Evolutionary conservation across 1,140 invertebrate species (phyloP).

Genomic region (Maniola jurtina): DNA sequence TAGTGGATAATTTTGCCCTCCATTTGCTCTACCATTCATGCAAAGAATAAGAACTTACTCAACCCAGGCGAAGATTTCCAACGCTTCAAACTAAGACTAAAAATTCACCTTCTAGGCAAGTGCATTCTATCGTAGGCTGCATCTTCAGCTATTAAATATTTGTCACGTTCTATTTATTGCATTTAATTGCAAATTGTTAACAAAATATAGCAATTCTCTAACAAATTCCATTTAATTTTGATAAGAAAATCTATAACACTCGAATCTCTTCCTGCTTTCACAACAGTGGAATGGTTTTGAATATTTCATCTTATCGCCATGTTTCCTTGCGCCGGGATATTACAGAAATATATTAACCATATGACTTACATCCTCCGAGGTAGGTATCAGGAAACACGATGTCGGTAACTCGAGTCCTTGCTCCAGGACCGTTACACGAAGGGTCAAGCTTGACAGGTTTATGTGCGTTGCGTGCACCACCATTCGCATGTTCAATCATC

Average conservation of each 20-base stretch:
- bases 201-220: too few relatives aligned
- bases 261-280: background rate
- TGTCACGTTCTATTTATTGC: too few relatives aligned
- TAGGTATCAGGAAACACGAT: conserved; percentile 17
- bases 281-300: background rate
- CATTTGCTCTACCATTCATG: too few relatives aligned
- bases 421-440: conserved; percentile 30
- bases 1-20: too few relatives aligned
- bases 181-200: too few relatives aligned
- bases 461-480: conserved; percentile 31
- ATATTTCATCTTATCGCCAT: conserved; percentile 6
- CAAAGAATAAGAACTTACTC: too few relatives aligned
- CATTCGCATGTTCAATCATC: conserved; percentile 26
- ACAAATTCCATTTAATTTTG: background rate
- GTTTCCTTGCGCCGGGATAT: background rate
- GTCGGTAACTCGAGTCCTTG: conserved; percentile 30
- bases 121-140: too few relatives aligned
- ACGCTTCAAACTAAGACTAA: too few relatives aligned
- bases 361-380: conserved; percentile 28
- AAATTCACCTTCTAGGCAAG: too few relatives aligned
- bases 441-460: conserved; percentile 33
- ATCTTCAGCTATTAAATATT: too few relatives aligned
- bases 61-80: too few relatives aligned
- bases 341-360: conserved; percentile 21
- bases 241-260: background rate